Base-by-base conservation (phyloP, 2,797 vertebrate genomes). In the Pagetopsis macropterus region DNA sequence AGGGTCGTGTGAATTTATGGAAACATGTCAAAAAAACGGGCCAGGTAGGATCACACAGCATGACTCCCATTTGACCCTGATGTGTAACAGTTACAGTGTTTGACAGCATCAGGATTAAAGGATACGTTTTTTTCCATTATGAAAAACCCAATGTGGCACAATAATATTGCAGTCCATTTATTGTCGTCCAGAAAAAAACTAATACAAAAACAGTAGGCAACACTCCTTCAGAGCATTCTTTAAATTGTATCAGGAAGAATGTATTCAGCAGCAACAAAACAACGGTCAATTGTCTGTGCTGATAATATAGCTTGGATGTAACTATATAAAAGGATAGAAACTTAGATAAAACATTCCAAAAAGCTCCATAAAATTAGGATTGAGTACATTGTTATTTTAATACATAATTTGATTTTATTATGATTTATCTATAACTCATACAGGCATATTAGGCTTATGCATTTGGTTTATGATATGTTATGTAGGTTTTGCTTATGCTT, bases 11-110 rank as follows among this genome's bases (percentile, higher is more conserved):
- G 93, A 93, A 92, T 93, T 92, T 92, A 93, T 94, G 94, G 94
- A 93, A 95, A 93, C 89, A 95, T 95, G 95, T 95, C 95, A 85
- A 95, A 95, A 93, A 95, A 95, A 90, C 93, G 94, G 79, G 94
- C 93, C 91, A 95, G 95, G 95, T 95, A 92, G 65, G 94, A 76
- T 65, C 50, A 70, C 55, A 40, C 15, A 40, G 8, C 5, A 27
- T 40, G 15, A 60, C 4, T 44, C 2, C 52, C 27, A 12, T 63
- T n/a, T 72, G 21, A 74, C 27, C 17, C 23, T 49, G 11, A 2
- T 56, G 44, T 48, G 5, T 61, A 1, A 27, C 3, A 27, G 23
- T 61, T 5, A 27, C 3, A 27, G 23, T 33, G 6, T 33, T 6
- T 37, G 33, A 37, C 33, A 37, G 33, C 33, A 37, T 27, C 4